Percentiles rank a stretch among this genome's conserved stretches.
These are phyloP conservation scores for Labeo calbasu DNA, from an alignment of 2,797 vertebrate species.

Conservation along the genomic window DNA sequence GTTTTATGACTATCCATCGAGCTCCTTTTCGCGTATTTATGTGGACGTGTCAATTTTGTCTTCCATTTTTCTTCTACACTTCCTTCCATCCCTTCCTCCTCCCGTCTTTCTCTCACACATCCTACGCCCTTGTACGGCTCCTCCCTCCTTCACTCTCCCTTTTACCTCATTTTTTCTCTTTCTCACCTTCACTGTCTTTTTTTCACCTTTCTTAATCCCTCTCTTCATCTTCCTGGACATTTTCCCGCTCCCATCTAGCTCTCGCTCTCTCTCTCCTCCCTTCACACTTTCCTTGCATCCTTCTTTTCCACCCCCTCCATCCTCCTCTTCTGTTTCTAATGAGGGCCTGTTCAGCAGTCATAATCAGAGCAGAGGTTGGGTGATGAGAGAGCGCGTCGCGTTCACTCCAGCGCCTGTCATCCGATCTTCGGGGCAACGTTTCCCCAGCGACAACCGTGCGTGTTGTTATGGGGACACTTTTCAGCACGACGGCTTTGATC, in stretches of 20 bases:
- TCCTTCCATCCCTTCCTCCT: slow-evolving; percentile 17
- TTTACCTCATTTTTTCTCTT: slow-evolving; percentile 13
- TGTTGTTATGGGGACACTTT: slow-evolving; percentile 68
- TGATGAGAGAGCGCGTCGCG: neutral
- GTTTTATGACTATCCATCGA: neutral
- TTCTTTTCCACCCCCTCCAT: slow-evolving; percentile 14
- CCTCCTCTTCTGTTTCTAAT: slow-evolving; percentile 50
- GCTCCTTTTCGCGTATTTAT: neutral
- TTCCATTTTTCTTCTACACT: slow-evolving; percentile 24
- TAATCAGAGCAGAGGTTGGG: slow-evolving; percentile 58
- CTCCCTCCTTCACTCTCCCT: slow-evolving; percentile 19
- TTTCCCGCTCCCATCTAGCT: slow-evolving; percentile 17
- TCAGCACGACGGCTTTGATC: slow-evolving; percentile 53
- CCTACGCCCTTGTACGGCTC: slow-evolving; percentile 29
- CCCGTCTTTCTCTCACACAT: slow-evolving; percentile 35
- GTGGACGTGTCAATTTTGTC: neutral
- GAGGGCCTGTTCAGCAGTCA: slow-evolving; percentile 56
- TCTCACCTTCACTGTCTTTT: slow-evolving; percentile 42
- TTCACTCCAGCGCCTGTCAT: slow-evolving; percentile 62
- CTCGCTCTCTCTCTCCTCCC: slow-evolving; percentile 53
- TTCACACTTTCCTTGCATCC: slow-evolving; percentile 37
- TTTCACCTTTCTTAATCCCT: slow-evolving; percentile 42
- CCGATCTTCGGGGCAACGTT: slow-evolving; percentile 71
- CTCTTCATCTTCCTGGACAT: slow-evolving; percentile 36
- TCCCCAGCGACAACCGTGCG: slow-evolving; percentile 67